Conservation (phyloP, 2,797 vertebrate genomes). For the Mormyrops boulengeri region DNA sequence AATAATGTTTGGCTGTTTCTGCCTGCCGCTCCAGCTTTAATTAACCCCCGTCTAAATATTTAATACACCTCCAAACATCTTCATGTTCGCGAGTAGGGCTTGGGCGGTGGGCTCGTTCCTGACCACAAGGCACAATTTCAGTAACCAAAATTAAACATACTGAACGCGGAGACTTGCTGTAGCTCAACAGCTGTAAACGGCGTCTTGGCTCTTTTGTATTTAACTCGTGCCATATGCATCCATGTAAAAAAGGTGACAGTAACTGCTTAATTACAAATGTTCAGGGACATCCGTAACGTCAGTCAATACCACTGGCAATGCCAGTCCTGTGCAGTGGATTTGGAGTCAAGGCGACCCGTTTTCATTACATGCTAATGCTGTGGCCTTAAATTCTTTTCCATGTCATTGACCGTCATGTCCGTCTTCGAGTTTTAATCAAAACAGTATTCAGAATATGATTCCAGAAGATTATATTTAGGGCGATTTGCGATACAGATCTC, state of each 20-base stretch:
- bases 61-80: conserved; percentile 51
- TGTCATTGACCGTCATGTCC: conserved; percentile 54
- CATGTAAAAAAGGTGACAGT: background rate
- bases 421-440: conserved; percentile 70
- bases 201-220: conserved; percentile 8
- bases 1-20: conserved; percentile 57
- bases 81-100: conserved; percentile 33
- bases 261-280: conserved; percentile 9
- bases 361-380: conserved; percentile 45
- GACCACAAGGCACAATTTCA: conserved; percentile 25
- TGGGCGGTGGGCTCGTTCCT: background rate
- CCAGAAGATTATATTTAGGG: conserved; percentile 68
- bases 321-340: conserved; percentile 31
- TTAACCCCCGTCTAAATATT: conserved; percentile 64
- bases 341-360: conserved; percentile 30
- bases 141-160: conserved; percentile 10
- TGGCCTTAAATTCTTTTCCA: conserved; percentile 40
- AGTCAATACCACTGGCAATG: conserved; percentile 18
- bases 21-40: conserved; percentile 55
- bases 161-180: background rate
- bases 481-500: conserved; percentile 69
- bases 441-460: conserved; percentile 75
- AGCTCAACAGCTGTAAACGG: background rate
- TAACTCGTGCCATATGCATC: background rate
- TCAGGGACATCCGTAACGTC: background rate